Evolutionary conservation across 53 echinoderm and acorn worm species (phyloP), one percentile per base, ranked within the genome.

Genomic region (Echinometra lucunter): DNA sequence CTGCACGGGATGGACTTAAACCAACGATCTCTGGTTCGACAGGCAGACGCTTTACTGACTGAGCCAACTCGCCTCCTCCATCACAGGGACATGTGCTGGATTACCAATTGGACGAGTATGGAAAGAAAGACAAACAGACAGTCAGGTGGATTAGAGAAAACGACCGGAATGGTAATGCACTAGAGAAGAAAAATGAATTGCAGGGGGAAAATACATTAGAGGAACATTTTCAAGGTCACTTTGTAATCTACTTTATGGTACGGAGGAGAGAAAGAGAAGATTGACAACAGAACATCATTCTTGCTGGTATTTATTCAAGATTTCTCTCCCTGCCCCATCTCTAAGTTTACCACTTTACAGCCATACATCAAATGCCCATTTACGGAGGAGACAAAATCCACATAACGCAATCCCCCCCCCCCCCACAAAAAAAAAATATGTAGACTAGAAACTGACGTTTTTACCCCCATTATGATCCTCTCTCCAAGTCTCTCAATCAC

Each of bases 391-490:
- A 40, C 38, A 19, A 78, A 78, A 38, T 78, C 78, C 72, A 35
- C 12, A 72, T 4, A 78, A 6, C 21, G 3, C 10, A 63, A 4
- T 21, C 17, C 10, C 9, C 4, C 6, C 42, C 42, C 18, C 3
- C 12, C 12, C 19, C 32, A 35, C 0, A 63, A 23, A 63, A 9
- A 69, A 69, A 28, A 34, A 78, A 40, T 8, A 78, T 19, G 28
- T 42, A 78, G 78, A 78, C 78, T 78, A 21, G 78, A 21, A 78
- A 78, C 78, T 40, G 78, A 78, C 78, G 42, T 42, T 17, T 11
- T 21, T 5, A 78, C 6, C 78, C 38, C 78, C 78, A 78, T 78
- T 78, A 78, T 7, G 21, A 35, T 78, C 38, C 78, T 17, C 78
- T 40, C 6, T 35, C 19, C 5, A 4, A 78, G 78, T 78, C 42